These are phyloP conservation scores for Globicephala melas DNA, from an alignment of 2,113 vertebrate genomes.

Conservation along the genomic window DNA sequence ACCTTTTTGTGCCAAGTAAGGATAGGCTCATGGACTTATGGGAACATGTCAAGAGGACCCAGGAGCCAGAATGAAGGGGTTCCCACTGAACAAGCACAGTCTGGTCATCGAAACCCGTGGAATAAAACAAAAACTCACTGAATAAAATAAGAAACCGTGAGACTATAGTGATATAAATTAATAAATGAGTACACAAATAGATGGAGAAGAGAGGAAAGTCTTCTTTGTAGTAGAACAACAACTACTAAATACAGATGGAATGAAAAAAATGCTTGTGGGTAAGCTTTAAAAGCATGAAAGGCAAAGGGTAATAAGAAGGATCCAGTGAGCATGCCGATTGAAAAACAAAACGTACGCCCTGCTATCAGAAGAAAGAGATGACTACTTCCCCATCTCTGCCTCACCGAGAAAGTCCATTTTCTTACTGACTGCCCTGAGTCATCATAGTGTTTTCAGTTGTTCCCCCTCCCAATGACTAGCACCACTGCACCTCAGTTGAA, in stretches of 20 bases:
- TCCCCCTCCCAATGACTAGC: no score
- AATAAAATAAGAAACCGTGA: not conserved
- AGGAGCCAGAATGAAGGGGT: not conserved
- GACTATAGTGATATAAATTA: not conserved
- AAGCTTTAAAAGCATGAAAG: not conserved
- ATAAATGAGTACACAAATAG: not conserved
- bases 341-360: not conserved
- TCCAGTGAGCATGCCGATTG: not conserved
- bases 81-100: not conserved
- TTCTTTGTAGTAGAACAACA: not conserved
- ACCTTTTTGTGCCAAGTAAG: not conserved
- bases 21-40: not conserved
- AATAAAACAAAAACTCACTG: not conserved
- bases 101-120: not conserved
- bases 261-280: not conserved
- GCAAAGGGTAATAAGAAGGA: not conserved
- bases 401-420: not conserved
- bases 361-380: not conserved
- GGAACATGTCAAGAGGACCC: not conserved
- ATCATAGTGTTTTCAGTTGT: not conserved
- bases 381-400: not conserved
- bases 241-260: not conserved
- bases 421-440: not conserved
- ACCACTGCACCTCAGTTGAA: not conserved
- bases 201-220: not conserved